Evolutionary conservation across 2,888 invertebrate species (phyloP), one percentile per base, ranked within the genome.

Genomic region (Andrena marginata): DNA sequence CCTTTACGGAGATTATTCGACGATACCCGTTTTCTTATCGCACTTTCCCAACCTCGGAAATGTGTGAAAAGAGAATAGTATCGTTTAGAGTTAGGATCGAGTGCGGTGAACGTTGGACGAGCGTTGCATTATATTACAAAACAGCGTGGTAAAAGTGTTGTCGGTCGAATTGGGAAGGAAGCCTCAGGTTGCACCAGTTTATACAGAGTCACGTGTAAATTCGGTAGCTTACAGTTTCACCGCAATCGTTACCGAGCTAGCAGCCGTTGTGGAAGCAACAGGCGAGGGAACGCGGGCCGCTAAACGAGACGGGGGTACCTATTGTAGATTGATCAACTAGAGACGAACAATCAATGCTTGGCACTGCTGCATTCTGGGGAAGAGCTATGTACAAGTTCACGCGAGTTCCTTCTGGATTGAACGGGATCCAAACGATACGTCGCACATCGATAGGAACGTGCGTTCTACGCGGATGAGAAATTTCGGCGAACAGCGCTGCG

Each of bases 351-450:
- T 83, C 73, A 85, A 89, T 89, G 88, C 87, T 86, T 90, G 89
- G 91, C 88, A 90, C 87, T 85, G 88, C 85, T 87, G 80, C 80
- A 70, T 87, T 77, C 79, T 67, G 78, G 72, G 68, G 77, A 78
- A 78, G 80, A 89, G 83, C 91, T 92, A 92, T 92, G 76, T 92
- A 92, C 92, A 92, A 90, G 88, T 89, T 87, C 86, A 77, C 76
- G 67, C 77, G 67, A 83, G 82, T 84, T 73, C 69, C 67, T 65
- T 62, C 48, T 77, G 73, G 70, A 64, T 63, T 63, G 60, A 26
- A 20, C 72, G 56, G 76, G 76, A 64, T 51, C 33, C 71, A 13
- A 62, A 51, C 68, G n/a, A 23, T 23, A 2, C 33, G 23, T 51
- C 29, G 60, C 23, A 49, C 48, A 68, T 67, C 42, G 51, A 68